These are phyloP conservation scores for Xerus rutilus DNA, from an alignment of 2,797 vertebrate species.

Conservation along the genomic window DNA sequence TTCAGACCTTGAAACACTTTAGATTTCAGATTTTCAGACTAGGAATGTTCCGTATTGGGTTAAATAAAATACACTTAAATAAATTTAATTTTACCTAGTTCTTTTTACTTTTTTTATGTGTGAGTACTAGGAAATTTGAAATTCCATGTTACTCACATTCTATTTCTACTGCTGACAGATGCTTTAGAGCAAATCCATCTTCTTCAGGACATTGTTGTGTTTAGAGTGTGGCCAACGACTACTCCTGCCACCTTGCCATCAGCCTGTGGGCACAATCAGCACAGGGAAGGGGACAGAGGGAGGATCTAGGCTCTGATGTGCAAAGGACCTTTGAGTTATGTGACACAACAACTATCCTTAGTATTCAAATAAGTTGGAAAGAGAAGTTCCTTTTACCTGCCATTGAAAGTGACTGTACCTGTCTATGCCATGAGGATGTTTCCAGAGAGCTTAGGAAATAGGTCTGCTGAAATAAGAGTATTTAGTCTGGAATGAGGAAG, in stretches of 20 bases:
- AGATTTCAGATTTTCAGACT: not conserved
- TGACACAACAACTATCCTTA: not conserved
- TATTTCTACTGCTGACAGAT: not conserved
- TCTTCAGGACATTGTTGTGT: not conserved
- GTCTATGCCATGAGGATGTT: not conserved
- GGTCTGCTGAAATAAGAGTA: not conserved
- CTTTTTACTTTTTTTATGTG: not conserved
- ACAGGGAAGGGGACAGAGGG: not conserved
- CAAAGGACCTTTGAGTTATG: not conserved
- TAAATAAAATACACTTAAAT: constrained; percentile 5
- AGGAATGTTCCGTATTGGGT: not conserved
- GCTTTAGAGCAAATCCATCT: not conserved
- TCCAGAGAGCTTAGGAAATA: not conserved
- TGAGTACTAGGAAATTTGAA: not conserved
- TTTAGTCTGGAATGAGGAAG: not conserved
- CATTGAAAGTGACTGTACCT: not conserved
- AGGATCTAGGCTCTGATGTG: not conserved
- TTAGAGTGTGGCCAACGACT: not conserved
- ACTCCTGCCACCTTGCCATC: fast-evolving
- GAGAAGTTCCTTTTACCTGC: not conserved
- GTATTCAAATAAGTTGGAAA: not conserved
- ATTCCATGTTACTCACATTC: not conserved
- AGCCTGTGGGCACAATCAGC: not conserved
- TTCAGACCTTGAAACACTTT: not conserved
- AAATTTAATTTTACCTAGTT: not conserved